These are phyloP conservation scores for Cryptoprocta ferox DNA, from an alignment of 2,797 vertebrate species.

Conservation along the genomic window DNA sequence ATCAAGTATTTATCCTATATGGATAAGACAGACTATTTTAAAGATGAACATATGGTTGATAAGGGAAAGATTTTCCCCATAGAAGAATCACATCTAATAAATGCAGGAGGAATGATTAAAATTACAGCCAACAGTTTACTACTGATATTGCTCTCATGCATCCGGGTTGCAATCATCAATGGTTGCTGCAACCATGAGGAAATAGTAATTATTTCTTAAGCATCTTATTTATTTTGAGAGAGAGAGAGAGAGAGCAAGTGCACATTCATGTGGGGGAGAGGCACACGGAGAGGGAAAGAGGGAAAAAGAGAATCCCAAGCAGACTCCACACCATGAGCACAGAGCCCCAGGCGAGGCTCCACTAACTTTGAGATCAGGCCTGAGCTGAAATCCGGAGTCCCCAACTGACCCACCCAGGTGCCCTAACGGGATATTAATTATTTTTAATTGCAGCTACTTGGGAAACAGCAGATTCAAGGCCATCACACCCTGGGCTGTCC, in stretches of 20 bases:
- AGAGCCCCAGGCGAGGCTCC: too few species aligned
- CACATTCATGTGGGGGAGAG: too few species aligned
- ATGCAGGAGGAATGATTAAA: not conserved
- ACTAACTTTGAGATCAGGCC: too few species aligned
- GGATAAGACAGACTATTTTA: not conserved
- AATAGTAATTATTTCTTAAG: not conserved
- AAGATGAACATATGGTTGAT: not conserved
- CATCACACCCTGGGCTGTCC: not conserved
- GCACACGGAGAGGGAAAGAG: too few species aligned
- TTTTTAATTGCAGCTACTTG: not conserved
- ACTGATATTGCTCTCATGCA: not conserved
- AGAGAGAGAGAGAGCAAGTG: accelerated
- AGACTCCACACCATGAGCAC: too few species aligned
- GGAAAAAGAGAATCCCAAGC: too few species aligned
- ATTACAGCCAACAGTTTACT: not conserved
- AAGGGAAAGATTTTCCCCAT: not conserved
- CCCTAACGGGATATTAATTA: not conserved
- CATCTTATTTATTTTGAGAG: too few species aligned
- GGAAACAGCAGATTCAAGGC: not conserved
- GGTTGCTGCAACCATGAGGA: not conserved
- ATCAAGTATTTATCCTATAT: not conserved
- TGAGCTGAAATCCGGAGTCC: too few species aligned
- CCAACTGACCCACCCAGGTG: too few species aligned
- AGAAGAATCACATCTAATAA: not conserved
- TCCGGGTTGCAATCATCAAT: not conserved